Evolutionary conservation across 2,113 vertebrate genomes (phyloP), one percentile per base, ranked within the genome.

Genomic region (Dinomys branickii): DNA sequence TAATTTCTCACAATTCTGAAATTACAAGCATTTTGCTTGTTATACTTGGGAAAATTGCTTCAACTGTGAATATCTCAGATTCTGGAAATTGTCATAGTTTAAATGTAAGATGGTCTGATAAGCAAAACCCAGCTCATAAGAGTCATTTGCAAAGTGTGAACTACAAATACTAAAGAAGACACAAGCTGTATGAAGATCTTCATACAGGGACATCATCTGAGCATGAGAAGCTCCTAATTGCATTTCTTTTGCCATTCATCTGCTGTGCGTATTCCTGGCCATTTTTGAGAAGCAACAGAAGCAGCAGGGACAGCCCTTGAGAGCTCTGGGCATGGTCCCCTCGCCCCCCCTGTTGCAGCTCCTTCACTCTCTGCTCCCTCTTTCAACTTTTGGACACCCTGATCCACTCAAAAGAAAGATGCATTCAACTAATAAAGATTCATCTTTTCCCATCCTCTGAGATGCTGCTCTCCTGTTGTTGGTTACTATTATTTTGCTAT

Each of bases 311-410:
- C 17, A 50, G 16, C 58, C 44, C 22, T 69, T 61, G 52, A n/a
- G 13, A 56, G 8, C 35, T 69, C n/a, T 52, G 2, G 3, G 26
- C n/a, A 3, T 24, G 44, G 28, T 7, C 0, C 24, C 38, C 3
- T 19, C 13, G 35, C 6, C 7, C 88, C 24, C 12, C 4, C 59
- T 1, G 20, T 1, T 28, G 7, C 5, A 56, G 1, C 13, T 41
- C 9, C 16, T 54, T 12, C 1, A 75, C 26, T 61, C 7, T 80
- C 61, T 75, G 14, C 1, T 41, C 5, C 24, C 20, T 65, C 1
- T 82, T 61, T 59, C 63, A 82, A 63, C 20, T 58, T 26, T 92
- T 38, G 50, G 28, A 35, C 83, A 41, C 33, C 30, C 12, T 3
- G 58, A 71, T 75, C 33, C 47, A 65, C n/a, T 89, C 73, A 61